Evolutionary conservation across 2,888 invertebrate genomes (phyloP).

Genomic region (Ennomos fuscantarius): DNA sequence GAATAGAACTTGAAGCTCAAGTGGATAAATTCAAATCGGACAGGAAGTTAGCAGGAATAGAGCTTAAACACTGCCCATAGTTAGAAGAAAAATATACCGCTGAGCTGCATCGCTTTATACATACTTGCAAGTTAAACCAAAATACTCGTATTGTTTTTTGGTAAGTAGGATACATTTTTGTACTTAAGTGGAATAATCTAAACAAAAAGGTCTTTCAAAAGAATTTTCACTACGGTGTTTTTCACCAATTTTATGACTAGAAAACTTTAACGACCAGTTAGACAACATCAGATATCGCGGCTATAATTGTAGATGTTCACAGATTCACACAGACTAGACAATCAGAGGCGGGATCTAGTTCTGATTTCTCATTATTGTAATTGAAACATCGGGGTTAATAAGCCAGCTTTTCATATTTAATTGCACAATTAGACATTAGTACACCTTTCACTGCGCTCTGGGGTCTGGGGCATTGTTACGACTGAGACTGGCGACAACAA

Average conservation of each 20-base stretch:
- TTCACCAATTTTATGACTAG: conserved; percentile 17
- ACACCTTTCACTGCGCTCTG: conserved; percentile 64
- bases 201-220: too few relatives aligned
- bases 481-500: conserved; percentile 51
- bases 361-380: conserved; percentile 64
- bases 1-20: too few relatives aligned
- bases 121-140: too few relatives aligned
- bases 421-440: conserved; percentile 63
- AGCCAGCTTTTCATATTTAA: conserved; percentile 66
- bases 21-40: too few relatives aligned
- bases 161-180: too few relatives aligned
- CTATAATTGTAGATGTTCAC: conserved; percentile 52
- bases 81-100: too few relatives aligned
- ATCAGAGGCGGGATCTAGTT: conserved; percentile 50
- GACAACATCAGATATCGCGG: conserved; percentile 42
- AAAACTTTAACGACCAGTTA: conserved; percentile 29
- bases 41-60: too few relatives aligned
- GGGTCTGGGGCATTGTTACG: conserved; percentile 46
- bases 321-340: conserved; percentile 49
- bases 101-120: too few relatives aligned
- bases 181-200: too few relatives aligned
- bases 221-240: conserved; percentile 1
- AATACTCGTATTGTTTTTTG: too few relatives aligned
- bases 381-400: conserved; percentile 67
- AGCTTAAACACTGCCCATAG: too few relatives aligned